These are phyloP conservation scores for Anthophora plumipes DNA, from an alignment of 2,888 invertebrate species.

Conservation along the genomic window DNA sequence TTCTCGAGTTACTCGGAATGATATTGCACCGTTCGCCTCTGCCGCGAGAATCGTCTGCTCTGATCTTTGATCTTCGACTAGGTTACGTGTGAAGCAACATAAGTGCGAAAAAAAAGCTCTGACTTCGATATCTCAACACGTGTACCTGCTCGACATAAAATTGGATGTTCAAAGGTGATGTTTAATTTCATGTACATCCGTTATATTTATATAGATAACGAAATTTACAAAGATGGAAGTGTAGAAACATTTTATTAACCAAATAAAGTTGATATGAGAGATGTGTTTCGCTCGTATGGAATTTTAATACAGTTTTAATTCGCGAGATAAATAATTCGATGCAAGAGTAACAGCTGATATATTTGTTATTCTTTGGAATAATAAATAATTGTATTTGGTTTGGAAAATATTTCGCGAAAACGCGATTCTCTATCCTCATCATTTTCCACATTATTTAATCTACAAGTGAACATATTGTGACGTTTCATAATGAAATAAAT, in stretches of 20 bases:
- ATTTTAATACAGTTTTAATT: neutral
- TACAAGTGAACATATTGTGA: no score
- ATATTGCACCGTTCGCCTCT: neutral
- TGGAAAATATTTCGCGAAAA: neutral
- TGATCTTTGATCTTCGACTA: neutral
- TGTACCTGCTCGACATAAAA: no score
- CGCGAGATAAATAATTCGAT: neutral
- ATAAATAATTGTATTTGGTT: neutral
- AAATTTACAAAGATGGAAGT: neutral
- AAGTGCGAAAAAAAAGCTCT: neutral
- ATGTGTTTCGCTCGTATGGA: neutral
- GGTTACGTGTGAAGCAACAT: neutral
- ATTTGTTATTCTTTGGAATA: neutral
- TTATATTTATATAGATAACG: neutral
- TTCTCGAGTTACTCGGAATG: constrained; percentile 13
- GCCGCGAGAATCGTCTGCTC: neutral
- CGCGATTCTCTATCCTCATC: no score
- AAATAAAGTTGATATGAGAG: no score
- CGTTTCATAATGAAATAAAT: no score
- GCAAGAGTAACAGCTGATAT: neutral
- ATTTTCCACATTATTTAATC: no score
- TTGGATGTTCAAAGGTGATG: neutral
- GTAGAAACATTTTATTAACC: neutral
- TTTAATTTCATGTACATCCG: neutral
- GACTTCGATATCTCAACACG: neutral